Percentiles rank a stretch among this genome's conserved stretches.
Evolutionary conservation across 2,888 invertebrate genomes (phyloP).

Genomic region (Margaritifera margaritifera): DNA sequence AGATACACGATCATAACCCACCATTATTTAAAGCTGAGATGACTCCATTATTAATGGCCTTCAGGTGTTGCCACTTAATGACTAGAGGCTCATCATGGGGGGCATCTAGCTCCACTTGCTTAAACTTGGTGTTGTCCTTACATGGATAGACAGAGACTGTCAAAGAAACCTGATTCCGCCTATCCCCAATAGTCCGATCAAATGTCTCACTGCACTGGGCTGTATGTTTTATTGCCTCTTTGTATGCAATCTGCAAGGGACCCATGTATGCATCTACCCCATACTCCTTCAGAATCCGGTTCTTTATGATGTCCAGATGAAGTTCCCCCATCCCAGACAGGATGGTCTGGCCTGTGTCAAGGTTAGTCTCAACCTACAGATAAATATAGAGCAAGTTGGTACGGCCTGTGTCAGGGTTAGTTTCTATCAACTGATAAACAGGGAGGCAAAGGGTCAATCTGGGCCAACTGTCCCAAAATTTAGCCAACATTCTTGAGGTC

Average conservation of each 20-base stretch:
- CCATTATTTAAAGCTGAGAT: constrained; percentile 71
- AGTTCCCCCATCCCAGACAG: constrained; percentile 93
- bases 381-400: constrained; percentile 76
- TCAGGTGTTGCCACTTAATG: constrained; percentile 80
- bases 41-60: constrained; percentile 84
- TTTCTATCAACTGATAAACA: too few relatives aligned
- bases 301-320: constrained; percentile 93
- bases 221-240: constrained; percentile 80
- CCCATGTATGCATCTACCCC: constrained; percentile 93
- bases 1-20: constrained; percentile 9
- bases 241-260: constrained; percentile 83
- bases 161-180: constrained; percentile 79
- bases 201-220: constrained; percentile 73
- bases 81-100: constrained; percentile 74
- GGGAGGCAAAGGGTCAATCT: too few relatives aligned
- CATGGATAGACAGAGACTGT: constrained; percentile 79
- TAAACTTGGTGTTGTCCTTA: constrained; percentile 34
- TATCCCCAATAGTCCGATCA: constrained; percentile 80
- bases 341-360: constrained; percentile 90
- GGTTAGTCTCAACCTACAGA: constrained; percentile 80
- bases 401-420: constrained; percentile 87
- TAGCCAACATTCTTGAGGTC: too few relatives aligned
- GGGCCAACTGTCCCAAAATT: too few relatives aligned
- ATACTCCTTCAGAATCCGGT: constrained; percentile 89
- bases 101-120: constrained; percentile 49